phyloP scores from a whole-genome alignment of 2,113 vertebrate species.

The Alexandromys fortis region DNA sequence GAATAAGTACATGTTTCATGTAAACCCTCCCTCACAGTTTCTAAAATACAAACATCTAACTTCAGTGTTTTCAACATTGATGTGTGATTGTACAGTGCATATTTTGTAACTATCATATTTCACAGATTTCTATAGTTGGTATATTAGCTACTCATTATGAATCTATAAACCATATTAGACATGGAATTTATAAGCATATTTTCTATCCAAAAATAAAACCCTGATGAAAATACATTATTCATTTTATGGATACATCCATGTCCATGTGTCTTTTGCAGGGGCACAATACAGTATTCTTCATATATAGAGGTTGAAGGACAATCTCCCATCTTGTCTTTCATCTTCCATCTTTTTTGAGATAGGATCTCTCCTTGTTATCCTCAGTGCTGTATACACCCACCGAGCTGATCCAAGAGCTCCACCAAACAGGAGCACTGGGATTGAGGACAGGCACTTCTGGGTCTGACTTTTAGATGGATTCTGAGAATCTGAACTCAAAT shows the following conservation, averaged over 20 bases:
- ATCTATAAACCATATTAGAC: background rate
- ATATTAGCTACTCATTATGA: background rate
- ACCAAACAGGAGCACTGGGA: background rate
- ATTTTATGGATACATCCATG: background rate
- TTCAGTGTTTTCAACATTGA: background rate
- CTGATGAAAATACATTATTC: background rate
- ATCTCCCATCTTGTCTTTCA: background rate
- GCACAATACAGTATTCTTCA: rapidly evolving
- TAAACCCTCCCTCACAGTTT: background rate
- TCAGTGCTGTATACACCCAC: background rate
- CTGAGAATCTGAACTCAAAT: background rate
- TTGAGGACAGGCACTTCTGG: background rate
- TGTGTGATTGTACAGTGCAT: background rate
- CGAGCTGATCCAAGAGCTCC: background rate
- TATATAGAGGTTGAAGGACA: background rate
- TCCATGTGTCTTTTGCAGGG: rapidly evolving
- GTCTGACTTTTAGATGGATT: too few relatives aligned
- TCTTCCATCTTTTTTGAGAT: background rate
- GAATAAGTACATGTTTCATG: background rate
- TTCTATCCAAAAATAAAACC: background rate
- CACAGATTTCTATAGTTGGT: background rate
- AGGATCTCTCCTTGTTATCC: too few relatives aligned
- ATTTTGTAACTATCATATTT: background rate
- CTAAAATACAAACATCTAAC: background rate
- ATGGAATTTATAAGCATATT: background rate